Percentiles rank a stretch among this genome's conserved stretches.
phyloP scores from a whole-genome alignment of 2,888 invertebrate species.

The Agrotis clavis region DNA sequence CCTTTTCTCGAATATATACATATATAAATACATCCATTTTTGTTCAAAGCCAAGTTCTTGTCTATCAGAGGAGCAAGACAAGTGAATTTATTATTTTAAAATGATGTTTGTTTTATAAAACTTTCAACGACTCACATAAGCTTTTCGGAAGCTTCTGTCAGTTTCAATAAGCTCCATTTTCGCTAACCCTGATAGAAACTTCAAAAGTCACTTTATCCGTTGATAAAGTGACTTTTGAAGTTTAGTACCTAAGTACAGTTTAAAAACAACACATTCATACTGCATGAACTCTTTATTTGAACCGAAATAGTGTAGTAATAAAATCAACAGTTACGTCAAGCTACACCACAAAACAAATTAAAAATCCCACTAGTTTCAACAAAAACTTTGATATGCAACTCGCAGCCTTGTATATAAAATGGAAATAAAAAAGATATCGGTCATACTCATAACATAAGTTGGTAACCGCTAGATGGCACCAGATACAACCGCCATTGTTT shows the following conservation, averaged over 20 bases:
- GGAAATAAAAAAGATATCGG: conserved; percentile 52
- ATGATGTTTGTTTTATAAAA: background rate
- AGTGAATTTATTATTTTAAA: background rate
- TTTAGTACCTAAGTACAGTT: background rate
- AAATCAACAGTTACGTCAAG: conserved; percentile 16
- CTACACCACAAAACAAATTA: conserved; percentile 17
- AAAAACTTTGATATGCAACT: conserved; percentile 36
- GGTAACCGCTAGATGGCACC: conserved; percentile 68
- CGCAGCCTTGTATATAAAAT: conserved; percentile 25
- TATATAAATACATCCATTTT: background rate
- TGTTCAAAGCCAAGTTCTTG: background rate
- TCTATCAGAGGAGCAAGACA: too few species aligned
- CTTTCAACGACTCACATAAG: background rate
- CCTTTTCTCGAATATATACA: background rate
- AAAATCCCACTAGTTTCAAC: conserved; percentile 16
- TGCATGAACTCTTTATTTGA: too few species aligned
- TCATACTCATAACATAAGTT: conserved; percentile 58
- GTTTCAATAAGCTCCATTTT: background rate
- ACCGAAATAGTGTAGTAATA: background rate
- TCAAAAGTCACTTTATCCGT: background rate
- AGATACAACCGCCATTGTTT: conserved; percentile 67
- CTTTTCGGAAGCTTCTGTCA: background rate
- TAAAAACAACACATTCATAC: background rate
- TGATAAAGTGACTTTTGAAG: too few species aligned
- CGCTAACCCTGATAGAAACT: background rate